Base-by-base conservation (phyloP, 2,888 invertebrate genomes). In the Campoplex capitator region DNA sequence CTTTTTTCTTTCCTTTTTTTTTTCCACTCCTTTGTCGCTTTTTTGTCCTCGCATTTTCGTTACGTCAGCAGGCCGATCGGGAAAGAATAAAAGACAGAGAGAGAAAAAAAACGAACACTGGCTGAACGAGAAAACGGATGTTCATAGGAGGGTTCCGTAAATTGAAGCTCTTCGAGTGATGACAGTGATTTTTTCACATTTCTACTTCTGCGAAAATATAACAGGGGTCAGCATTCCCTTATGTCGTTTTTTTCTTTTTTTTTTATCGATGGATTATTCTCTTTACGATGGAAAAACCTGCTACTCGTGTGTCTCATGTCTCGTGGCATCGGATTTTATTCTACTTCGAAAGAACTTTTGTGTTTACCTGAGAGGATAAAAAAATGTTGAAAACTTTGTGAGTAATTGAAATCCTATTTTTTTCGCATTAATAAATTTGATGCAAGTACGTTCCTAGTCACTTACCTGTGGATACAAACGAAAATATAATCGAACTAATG, bases 31-130 rank as follows among this genome's bases (percentile, higher is more conserved):
- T 32, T 48, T 71, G 71, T 35, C 62, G 32, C 51, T 54, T 65
- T 82, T 82, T 82, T 42, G 18, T 82, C 70, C 54, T 73, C 11
- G 32, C 80, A 65, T 67, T 81, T 81, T 81, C 65, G 80, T 81
- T 35, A 73, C 80, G 65, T 81, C 80, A 81, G 73, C 73, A 73
- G 73, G 23, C 38, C 38, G 58, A 13, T 13, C 28, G 56, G 45
- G 45, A 28, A 67, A 77, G 51, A 18, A 9, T 58, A 74, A 65
- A 54, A 54, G 48, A 56, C 32, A 2, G 54, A 45, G 32, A 68
- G 65, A 51, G 58, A 68, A 0, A 23, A 23, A 23, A 23, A 23
- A 23, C 23, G 23, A 23, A 23, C 23, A 62, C 28, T 74, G 23
- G 68, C 42, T 16, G 28, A 68, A n/a, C 68, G 62, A 79, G 73